phyloP scores from a whole-genome alignment of 1,140 invertebrate species.

The Bradysia coprophila region DNA sequence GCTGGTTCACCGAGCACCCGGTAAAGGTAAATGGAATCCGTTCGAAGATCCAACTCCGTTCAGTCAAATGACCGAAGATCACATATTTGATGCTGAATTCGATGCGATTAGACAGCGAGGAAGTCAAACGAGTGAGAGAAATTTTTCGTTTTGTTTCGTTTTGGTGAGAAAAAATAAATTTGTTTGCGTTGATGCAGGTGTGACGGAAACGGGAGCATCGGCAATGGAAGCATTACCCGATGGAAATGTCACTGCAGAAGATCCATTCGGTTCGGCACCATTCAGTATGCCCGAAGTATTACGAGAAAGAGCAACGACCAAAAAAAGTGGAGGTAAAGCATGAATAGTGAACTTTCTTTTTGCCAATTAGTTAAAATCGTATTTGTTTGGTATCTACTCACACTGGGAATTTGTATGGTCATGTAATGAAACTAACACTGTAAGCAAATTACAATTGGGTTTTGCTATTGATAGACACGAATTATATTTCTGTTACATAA shows the following conservation, averaged over 20 bases:
- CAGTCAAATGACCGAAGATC: slow-evolving; percentile 59
- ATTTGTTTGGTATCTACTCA: too few relatives aligned
- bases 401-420: too few relatives aligned
- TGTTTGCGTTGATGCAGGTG: not conserved
- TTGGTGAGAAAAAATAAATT: not conserved
- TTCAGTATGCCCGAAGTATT: slow-evolving; percentile 48
- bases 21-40: slow-evolving; percentile 60
- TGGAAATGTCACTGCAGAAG: slow-evolving; percentile 24
- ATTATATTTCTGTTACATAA: too few relatives aligned
- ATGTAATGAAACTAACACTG: too few relatives aligned
- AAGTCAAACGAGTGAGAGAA: slow-evolving; percentile 56
- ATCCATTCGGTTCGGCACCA: slow-evolving; percentile 65
- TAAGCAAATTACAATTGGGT: too few relatives aligned
- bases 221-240: slow-evolving; percentile 2
- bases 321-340: slow-evolving; percentile 40
- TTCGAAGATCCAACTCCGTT: slow-evolving; percentile 57
- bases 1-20: slow-evolving; percentile 8
- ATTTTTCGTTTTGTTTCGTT: not conserved
- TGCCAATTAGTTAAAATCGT: too few relatives aligned
- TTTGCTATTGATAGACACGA: too few relatives aligned
- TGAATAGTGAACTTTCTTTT: too few relatives aligned
- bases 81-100: slow-evolving; percentile 73
- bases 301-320: slow-evolving; percentile 30
- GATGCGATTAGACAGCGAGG: slow-evolving; percentile 59
- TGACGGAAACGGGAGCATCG: not conserved